These are phyloP conservation scores for Caretta caretta DNA, from an alignment of 2,113 vertebrate genomes.

Conservation along the genomic window DNA sequence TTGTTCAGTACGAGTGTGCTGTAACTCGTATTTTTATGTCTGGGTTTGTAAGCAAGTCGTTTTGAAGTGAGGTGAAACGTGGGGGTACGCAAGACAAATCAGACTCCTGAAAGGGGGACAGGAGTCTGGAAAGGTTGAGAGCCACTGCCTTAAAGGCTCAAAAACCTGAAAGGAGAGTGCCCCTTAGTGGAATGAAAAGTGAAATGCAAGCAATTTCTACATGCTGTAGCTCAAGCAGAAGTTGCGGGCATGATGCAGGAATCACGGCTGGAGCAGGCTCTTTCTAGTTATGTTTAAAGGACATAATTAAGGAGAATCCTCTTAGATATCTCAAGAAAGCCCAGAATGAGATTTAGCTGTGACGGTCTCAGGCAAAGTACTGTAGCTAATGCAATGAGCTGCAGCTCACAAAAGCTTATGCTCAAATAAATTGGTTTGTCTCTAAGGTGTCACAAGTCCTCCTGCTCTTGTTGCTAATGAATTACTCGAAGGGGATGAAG, in stretches of 20 bases:
- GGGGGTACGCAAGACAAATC: no score
- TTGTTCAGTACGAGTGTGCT: no score
- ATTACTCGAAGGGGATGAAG: neutral
- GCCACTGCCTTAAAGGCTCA: neutral
- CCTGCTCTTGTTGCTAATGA: no score
- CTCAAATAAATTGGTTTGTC: no score
- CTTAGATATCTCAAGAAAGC: neutral
- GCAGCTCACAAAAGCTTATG: no score
- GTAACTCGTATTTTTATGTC: no score
- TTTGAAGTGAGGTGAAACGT: no score
- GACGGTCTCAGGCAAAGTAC: no score
- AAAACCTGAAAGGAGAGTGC: neutral
- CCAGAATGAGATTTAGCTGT: neutral
- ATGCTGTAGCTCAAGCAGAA: neutral
- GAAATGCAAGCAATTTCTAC: neutral
- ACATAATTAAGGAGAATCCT: neutral
- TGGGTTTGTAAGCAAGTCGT: no score
- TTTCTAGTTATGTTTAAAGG: neutral
- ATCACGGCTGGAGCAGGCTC: neutral
- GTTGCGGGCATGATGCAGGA: neutral
- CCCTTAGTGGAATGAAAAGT: neutral
- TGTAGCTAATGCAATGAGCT: no score
- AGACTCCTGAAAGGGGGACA: no score
- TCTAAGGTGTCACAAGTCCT: no score
- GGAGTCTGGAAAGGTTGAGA: neutral